Evolutionary conservation across 2,113 vertebrate species (phyloP).

Genomic region (Rafetus swinhoei): DNA sequence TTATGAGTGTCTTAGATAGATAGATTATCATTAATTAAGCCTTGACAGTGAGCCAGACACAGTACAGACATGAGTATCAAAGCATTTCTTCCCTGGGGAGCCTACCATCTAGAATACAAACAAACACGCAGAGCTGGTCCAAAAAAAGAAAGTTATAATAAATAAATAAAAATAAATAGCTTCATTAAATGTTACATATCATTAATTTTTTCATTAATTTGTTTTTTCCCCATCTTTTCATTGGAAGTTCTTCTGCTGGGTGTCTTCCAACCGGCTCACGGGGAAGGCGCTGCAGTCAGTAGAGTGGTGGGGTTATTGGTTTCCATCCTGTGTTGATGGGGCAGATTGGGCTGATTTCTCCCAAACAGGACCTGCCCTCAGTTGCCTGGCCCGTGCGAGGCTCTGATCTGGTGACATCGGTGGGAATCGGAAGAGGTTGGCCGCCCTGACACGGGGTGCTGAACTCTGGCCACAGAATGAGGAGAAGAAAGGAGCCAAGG

Average conservation of each 20-base stretch:
- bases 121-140: slow-evolving; percentile 27
- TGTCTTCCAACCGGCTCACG: slow-evolving; percentile 7
- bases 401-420: background rate
- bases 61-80: background rate
- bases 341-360: background rate
- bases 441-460: background rate
- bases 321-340: background rate
- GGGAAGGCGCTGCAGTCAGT: background rate
- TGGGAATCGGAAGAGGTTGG: background rate
- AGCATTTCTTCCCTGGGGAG: background rate
- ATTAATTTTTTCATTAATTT: background rate
- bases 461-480: background rate
- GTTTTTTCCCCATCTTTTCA: slow-evolving; percentile 29
- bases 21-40: background rate
- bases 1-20: background rate
- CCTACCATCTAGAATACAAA: background rate
- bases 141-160: background rate
- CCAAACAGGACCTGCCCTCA: accelerated
- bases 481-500: background rate
- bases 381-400: background rate
- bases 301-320: background rate
- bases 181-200: background rate
- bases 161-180: slow-evolving; percentile 55
- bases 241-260: slow-evolving; percentile 60
- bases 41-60: slow-evolving; percentile 3